Percentiles rank a stretch among this genome's conserved stretches.
Evolutionary conservation across 2,888 invertebrate species (phyloP).

Genomic region (Cheilosia soror): DNA sequence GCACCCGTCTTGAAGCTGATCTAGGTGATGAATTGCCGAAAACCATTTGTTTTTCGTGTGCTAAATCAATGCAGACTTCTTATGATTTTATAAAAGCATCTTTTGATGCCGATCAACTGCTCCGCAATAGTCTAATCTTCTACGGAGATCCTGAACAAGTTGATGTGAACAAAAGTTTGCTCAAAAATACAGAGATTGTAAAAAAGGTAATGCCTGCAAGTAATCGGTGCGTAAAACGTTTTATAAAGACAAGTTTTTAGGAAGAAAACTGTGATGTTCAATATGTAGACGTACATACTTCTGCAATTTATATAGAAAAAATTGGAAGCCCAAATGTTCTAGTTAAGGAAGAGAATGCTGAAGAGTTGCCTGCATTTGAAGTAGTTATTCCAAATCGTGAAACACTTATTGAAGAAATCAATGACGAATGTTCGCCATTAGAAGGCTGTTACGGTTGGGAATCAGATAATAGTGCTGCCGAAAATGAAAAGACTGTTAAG

Average conservation of each 20-base stretch:
- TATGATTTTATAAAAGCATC: slow-evolving; percentile 60
- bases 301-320: slow-evolving; percentile 20
- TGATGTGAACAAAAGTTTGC: neutral
- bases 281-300: neutral
- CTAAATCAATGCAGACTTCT: slow-evolving; percentile 44
- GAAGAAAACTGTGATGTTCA: slow-evolving; percentile 11
- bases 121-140: slow-evolving; percentile 33
- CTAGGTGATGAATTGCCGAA: slow-evolving; percentile 66
- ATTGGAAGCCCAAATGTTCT: neutral
- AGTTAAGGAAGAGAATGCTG: slow-evolving; percentile 20
- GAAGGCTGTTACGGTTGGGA: neutral
- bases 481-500: neutral
- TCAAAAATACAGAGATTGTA: neutral
- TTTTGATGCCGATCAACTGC: slow-evolving; percentile 33
- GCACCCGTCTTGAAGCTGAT: slow-evolving; percentile 70
- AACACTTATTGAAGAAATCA: neutral
- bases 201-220: neutral
- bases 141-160: neutral
- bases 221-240: neutral
- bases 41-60: slow-evolving; percentile 54
- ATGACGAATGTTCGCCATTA: neutral
- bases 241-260: neutral
- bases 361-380: slow-evolving; percentile 15
- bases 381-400: slow-evolving; percentile 30
- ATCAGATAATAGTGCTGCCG: too few species aligned